A percentile compares a stretch with the other conserved stretches of the same genome.
Evolutionary conservation across 1,140 invertebrate genomes (phyloP).

Genomic region (Metopolophium dirhodum): DNA sequence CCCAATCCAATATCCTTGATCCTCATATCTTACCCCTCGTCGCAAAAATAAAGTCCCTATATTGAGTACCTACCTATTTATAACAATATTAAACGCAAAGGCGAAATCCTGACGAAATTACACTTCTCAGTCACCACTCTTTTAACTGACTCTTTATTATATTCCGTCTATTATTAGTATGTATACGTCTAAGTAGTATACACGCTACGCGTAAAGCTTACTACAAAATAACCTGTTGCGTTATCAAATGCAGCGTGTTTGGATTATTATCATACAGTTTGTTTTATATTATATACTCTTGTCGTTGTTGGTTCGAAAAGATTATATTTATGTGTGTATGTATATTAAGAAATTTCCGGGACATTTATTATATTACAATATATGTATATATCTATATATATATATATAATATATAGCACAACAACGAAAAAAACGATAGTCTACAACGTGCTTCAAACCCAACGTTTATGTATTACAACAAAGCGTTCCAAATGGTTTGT

Average conservation of each 20-base stretch:
- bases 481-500: constrained; percentile 43
- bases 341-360: neutral
- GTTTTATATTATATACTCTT: neutral
- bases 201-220: neutral
- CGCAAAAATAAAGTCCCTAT: neutral
- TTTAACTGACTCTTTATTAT: neutral
- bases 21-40: neutral
- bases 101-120: neutral
- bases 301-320: neutral
- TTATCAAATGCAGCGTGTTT: neutral
- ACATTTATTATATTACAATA: neutral
- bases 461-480: constrained; percentile 45
- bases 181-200: neutral
- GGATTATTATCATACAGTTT: neutral
- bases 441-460: constrained; percentile 56
- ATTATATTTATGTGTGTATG: neutral
- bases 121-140: neutral
- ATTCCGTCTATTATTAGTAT: neutral
- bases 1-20: neutral
- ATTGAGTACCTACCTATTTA: neutral
- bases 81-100: neutral
- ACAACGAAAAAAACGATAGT: constrained; percentile 12
- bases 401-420: neutral
- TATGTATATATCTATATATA: neutral
- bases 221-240: constrained; percentile 23